Conservation (phyloP, 2,888 invertebrate genomes). For the Drosophila antonietae region DNA sequence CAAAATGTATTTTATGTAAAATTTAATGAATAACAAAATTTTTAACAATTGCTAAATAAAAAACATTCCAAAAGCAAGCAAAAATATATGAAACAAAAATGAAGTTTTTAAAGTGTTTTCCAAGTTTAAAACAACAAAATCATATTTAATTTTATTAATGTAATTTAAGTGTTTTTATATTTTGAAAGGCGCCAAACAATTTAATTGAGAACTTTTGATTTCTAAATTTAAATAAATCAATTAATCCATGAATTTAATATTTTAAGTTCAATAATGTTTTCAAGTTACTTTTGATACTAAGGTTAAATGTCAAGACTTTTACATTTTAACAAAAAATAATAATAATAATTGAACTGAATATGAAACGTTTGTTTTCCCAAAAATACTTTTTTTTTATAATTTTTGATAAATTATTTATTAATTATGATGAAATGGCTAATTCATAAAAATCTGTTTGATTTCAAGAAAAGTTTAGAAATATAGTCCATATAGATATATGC, state of each 20-base stretch:
- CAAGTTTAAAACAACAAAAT: background rate
- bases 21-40: slow-evolving; percentile 15
- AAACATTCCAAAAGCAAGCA: slow-evolving; percentile 39
- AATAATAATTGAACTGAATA: background rate
- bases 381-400: too few relatives aligned
- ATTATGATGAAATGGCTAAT: background rate
- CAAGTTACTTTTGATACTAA: background rate
- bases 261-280: background rate
- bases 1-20: slow-evolving; percentile 18
- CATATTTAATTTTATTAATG: background rate
- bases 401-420: background rate
- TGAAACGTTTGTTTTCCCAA: background rate
- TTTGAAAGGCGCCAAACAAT: background rate
- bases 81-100: background rate
- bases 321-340: background rate
- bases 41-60: slow-evolving; percentile 48
- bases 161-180: background rate
- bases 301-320: background rate
- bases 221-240: too few relatives aligned
- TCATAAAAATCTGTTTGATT: background rate
- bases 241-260: too few relatives aligned
- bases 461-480: background rate
- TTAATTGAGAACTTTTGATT: too few relatives aligned
- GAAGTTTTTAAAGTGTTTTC: background rate
- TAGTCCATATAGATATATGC: background rate